Evolutionary conservation across 35 echinoderm and acorn worm species (phyloP).

Genomic region (Eucidaris tribuloides): DNA sequence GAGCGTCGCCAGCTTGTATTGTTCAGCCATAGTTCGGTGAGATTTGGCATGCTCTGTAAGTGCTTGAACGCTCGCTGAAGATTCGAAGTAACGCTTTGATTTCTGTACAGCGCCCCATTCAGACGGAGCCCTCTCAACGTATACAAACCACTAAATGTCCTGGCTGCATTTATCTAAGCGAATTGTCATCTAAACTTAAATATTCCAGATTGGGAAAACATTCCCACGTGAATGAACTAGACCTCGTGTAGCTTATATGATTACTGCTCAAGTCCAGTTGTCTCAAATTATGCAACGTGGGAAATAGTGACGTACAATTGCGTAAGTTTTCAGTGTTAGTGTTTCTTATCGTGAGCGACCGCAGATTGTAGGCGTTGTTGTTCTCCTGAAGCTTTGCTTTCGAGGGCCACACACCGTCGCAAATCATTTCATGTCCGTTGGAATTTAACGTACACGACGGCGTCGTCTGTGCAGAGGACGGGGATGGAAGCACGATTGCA

Average conservation of each 20-base stretch:
- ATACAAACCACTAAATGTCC: neutral
- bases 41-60: neutral
- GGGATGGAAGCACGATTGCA: neutral
- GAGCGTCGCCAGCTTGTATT: neutral
- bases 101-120: neutral
- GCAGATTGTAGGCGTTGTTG: neutral
- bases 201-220: neutral
- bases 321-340: neutral
- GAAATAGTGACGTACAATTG: neutral
- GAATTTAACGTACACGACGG: neutral
- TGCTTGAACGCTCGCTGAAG: neutral
- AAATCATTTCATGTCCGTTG: neutral
- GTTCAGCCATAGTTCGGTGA: neutral
- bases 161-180: neutral
- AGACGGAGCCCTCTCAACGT: neutral
- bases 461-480: neutral
- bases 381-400: too few species aligned
- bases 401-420: neutral
- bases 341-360: neutral
- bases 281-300: neutral
- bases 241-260: neutral
- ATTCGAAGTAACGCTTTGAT: neutral
- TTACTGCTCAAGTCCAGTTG: neutral
- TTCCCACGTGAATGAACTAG: neutral
- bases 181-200: conserved; percentile 13